Conservation (phyloP, 2,113 vertebrate genomes). For the Fregetta grallaria region DNA sequence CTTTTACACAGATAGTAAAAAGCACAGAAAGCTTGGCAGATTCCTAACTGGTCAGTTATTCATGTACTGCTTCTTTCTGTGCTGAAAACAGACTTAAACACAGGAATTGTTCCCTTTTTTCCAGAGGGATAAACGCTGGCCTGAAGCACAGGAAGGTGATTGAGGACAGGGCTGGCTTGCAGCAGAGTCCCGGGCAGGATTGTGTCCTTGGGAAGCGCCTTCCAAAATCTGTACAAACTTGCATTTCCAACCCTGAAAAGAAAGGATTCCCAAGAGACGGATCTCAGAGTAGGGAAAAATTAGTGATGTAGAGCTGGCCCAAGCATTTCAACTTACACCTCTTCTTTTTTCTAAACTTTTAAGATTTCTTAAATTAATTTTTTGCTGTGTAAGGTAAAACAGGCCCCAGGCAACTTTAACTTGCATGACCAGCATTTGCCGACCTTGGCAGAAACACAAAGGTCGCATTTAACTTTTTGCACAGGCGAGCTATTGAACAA, state of each 20-base stretch:
- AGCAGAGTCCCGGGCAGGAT: not conserved
- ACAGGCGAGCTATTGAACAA: not conserved
- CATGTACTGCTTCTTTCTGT: not conserved
- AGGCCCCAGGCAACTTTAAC: conserved; percentile 34
- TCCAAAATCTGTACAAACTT: not conserved
- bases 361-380: not conserved
- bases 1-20: not conserved
- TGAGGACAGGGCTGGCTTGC: not conserved
- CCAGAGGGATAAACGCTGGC: not conserved
- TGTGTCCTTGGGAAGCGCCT: not conserved
- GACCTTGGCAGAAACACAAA: conserved; percentile 60
- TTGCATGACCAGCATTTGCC: not conserved
- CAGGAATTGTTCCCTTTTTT: not conserved
- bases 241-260: not conserved
- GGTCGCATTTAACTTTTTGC: conserved; percentile 45
- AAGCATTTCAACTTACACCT: not conserved
- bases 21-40: not conserved
- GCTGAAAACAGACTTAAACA: not conserved
- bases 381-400: conserved; percentile 29
- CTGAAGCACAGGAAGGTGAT: not conserved
- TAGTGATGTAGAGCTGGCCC: not conserved
- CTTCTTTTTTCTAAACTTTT: not conserved
- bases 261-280: not conserved
- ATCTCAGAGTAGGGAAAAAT: not conserved
- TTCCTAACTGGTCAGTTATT: not conserved